Evolutionary conservation across 2,888 invertebrate genomes (phyloP).

Genomic region (Zhengitettix transpicula): DNA sequence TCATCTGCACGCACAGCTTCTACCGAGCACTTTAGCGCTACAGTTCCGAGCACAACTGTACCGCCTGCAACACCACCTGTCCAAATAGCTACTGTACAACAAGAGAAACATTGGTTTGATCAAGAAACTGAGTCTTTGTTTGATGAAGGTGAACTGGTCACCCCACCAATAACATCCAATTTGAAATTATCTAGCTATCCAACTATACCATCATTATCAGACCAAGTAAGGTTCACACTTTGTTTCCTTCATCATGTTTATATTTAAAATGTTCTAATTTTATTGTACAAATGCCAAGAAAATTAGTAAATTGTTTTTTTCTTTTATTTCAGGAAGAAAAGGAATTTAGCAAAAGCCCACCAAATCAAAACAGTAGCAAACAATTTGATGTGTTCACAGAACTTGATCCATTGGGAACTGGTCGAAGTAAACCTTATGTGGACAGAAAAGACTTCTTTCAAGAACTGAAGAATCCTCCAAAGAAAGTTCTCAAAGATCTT

Average conservation of each 20-base stretch:
- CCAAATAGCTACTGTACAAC: slow-evolving; percentile 17
- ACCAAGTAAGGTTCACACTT: slow-evolving; percentile 5
- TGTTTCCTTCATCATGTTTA: neutral
- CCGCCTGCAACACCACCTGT: slow-evolving; percentile 19
- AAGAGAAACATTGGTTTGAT: slow-evolving; percentile 28
- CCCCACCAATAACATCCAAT: slow-evolving; percentile 7
- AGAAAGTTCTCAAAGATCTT: slow-evolving; percentile 80
- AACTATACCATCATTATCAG: slow-evolving; percentile 1
- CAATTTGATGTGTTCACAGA: slow-evolving; percentile 78
- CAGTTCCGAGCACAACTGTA: slow-evolving; percentile 21
- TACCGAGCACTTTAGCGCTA: slow-evolving; percentile 8
- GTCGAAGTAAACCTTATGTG: slow-evolving; percentile 79
- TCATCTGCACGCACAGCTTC: slow-evolving; percentile 1
- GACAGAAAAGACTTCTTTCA: slow-evolving; percentile 94
- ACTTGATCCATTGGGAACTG: slow-evolving; percentile 82
- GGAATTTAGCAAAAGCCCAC: slow-evolving; percentile 2
- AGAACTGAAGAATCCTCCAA: slow-evolving; percentile 86
- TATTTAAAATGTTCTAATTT: neutral
- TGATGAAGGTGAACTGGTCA: slow-evolving; percentile 24
- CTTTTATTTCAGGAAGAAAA: slow-evolving; percentile 2
- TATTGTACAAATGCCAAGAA: neutral
- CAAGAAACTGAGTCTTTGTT: slow-evolving; percentile 30
- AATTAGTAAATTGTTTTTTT: neutral
- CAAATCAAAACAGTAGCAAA: neutral
- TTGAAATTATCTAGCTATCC: slow-evolving; percentile 1